Percentiles rank a stretch among this genome's conserved stretches.
phyloP scores from a whole-genome alignment of 2,113 vertebrate species.

The Agelaius tricolor region DNA sequence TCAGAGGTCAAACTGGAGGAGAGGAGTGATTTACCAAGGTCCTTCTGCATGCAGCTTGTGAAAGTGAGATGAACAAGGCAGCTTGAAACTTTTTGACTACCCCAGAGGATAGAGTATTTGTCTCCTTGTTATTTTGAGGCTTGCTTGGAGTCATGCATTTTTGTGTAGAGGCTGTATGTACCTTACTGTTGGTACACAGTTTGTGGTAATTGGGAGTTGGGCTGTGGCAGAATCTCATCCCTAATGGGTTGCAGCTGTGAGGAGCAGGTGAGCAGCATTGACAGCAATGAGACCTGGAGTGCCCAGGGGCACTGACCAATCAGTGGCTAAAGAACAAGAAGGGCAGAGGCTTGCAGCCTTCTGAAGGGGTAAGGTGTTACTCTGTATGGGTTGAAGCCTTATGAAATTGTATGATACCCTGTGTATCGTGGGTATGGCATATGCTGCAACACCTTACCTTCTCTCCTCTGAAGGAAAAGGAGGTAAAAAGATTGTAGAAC shows the following conservation, averaged over 20 bases:
- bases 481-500: not conserved
- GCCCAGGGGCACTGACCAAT: not conserved
- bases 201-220: not conserved
- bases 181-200: not conserved
- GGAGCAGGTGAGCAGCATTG: not conserved
- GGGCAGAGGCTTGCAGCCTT: not conserved
- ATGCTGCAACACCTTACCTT: not conserved
- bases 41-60: not conserved
- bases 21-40: not conserved
- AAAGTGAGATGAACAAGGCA: not conserved
- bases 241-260: not conserved
- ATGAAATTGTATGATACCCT: not conserved
- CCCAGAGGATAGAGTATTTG: not conserved
- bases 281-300: not conserved
- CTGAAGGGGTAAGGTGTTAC: not conserved
- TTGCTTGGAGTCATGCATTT: not conserved
- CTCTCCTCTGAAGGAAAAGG: fast-evolving
- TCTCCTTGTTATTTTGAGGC: not conserved
- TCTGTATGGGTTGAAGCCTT: not conserved
- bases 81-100: not conserved
- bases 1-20: not conserved
- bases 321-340: not conserved
- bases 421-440: not conserved
- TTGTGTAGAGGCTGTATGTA: not conserved
- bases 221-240: not conserved